A percentile compares a stretch with the other conserved stretches of the same genome.
Conservation (phyloP, 2,888 invertebrate species). For the Drosophila ezoana region DNA sequence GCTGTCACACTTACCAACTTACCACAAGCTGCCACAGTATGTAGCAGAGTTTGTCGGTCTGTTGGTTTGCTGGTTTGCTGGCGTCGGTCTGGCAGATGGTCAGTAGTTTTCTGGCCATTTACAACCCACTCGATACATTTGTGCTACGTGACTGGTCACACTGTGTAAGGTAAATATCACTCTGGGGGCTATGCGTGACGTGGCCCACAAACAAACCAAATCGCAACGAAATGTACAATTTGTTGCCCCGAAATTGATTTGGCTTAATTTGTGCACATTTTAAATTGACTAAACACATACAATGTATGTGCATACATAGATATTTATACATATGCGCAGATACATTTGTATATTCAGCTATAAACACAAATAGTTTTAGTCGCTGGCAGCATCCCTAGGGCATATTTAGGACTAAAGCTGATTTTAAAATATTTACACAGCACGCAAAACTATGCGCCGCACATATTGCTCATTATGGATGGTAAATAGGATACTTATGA, state of each 20-base stretch:
- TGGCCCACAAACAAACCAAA: slow-evolving; percentile 53
- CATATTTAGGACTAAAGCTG: slow-evolving; percentile 60
- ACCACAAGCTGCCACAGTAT: slow-evolving; percentile 60
- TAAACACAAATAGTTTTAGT: slow-evolving; percentile 53
- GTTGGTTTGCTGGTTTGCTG: slow-evolving; percentile 34
- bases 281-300: slow-evolving; percentile 53
- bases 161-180: slow-evolving; percentile 43
- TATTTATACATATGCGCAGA: slow-evolving; percentile 1
- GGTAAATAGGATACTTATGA: slow-evolving; percentile 58
- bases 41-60: slow-evolving; percentile 41
- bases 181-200: slow-evolving; percentile 47
- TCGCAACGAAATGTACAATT: slow-evolving; percentile 61
- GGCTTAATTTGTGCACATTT: slow-evolving; percentile 75
- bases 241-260: slow-evolving; percentile 72
- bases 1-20: slow-evolving; percentile 10
- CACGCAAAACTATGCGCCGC: slow-evolving; percentile 55
- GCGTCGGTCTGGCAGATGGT: slow-evolving; percentile 51
- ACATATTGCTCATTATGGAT: slow-evolving; percentile 69
- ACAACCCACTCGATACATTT: slow-evolving; percentile 76
- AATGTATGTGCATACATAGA: background rate
- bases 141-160: slow-evolving; percentile 77
- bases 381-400: slow-evolving; percentile 46
- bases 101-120: slow-evolving; percentile 73
- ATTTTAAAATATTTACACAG: slow-evolving; percentile 74
- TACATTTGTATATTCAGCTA: slow-evolving; percentile 2